Evolutionary conservation across 2,797 vertebrate genomes (phyloP).

Genomic region (Tokudaia muenninki): DNA sequence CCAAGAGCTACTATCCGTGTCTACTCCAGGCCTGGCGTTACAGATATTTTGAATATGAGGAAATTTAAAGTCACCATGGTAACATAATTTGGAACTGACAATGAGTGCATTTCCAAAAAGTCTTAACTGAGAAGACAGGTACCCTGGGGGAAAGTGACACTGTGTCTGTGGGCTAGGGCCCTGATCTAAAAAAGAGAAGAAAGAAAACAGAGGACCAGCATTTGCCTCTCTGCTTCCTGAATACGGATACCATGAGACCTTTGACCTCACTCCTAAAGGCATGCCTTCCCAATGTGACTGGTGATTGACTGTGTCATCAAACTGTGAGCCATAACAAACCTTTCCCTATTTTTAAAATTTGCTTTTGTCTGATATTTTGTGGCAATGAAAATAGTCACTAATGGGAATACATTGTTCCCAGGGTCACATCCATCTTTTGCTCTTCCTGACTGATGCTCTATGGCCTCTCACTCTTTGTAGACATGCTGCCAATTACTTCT

Average conservation of each 20-base stretch:
- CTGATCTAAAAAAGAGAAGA: not conserved
- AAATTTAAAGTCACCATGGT: not conserved
- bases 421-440: not conserved
- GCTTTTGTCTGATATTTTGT: not conserved
- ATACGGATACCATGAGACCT: not conserved
- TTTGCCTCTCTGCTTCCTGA: not conserved
- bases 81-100: not conserved
- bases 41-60: not conserved
- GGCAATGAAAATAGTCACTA: not conserved
- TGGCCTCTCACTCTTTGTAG: not conserved
- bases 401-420: not conserved
- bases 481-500: constrained; percentile 1
- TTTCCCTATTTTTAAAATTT: not conserved
- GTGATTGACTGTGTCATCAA: not conserved
- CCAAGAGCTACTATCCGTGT: not conserved
- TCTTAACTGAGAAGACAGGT: not conserved
- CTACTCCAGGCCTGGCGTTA: not conserved
- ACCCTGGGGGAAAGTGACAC: not conserved
- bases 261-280: not conserved
- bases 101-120: not conserved
- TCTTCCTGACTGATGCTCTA: not conserved
- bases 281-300: not conserved
- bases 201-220: not conserved
- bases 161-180: not conserved
- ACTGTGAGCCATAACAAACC: not conserved